phyloP scores from a whole-genome alignment of 2,113 vertebrate species.

The Pedetes capensis region DNA sequence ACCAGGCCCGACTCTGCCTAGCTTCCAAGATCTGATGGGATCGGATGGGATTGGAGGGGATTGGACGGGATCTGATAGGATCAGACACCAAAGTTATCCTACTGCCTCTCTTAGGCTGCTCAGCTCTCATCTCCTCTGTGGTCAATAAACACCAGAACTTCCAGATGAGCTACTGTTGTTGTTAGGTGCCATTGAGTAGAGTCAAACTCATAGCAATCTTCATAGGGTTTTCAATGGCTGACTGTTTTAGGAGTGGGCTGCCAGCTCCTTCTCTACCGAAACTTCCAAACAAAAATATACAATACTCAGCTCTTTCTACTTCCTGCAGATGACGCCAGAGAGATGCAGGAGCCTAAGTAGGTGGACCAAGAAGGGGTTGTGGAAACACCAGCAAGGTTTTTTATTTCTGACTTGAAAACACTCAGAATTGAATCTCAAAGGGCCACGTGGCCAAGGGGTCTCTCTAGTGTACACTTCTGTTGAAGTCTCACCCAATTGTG shows the following conservation, averaged over 20 bases:
- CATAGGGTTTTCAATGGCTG: too few species aligned
- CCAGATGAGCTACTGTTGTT: accelerated
- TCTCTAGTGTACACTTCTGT: background rate
- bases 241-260: too few species aligned
- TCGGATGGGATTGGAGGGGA: too few species aligned
- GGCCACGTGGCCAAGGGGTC: background rate
- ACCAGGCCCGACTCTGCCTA: too few species aligned
- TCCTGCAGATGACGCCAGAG: constrained; percentile 38
- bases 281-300: background rate
- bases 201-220: too few species aligned
- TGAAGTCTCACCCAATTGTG: background rate
- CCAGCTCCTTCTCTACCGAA: too few species aligned
- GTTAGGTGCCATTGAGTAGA: too few species aligned
- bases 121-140: background rate
- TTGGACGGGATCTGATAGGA: too few species aligned
- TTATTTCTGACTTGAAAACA: background rate
- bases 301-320: background rate
- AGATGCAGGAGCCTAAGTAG: background rate
- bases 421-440: background rate
- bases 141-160: background rate
- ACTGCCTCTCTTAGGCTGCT: background rate
- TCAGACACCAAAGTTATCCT: too few species aligned
- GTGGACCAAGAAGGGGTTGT: background rate
- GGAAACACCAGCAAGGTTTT: background rate
- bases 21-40: too few species aligned